phyloP scores from a whole-genome alignment of 2,797 vertebrate species.

The Anas acuta region DNA sequence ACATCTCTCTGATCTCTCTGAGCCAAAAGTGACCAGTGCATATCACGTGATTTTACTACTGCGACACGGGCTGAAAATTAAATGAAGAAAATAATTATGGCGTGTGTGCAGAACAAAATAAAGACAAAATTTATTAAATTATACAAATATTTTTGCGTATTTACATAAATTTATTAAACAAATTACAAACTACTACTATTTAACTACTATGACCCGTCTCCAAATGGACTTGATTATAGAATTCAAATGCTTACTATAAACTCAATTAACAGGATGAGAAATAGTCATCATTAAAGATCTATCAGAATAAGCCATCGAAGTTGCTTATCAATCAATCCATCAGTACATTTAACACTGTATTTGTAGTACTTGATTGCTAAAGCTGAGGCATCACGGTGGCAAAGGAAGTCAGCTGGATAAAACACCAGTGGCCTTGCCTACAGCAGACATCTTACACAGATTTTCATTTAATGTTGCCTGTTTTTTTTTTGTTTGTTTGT shows the following conservation, averaged over 20 bases:
- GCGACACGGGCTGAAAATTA: slow-evolving; percentile 84
- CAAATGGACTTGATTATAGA: neutral
- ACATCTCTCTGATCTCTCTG: slow-evolving; percentile 94
- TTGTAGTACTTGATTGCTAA: neutral
- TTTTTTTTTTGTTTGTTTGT: neutral
- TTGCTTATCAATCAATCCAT: neutral
- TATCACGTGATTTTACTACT: slow-evolving; percentile 96
- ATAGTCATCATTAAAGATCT: neutral
- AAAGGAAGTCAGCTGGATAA: neutral
- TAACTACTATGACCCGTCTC: neutral
- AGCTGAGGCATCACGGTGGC: neutral
- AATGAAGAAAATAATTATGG: neutral
- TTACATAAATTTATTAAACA: neutral
- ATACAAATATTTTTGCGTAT: neutral
- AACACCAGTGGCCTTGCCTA: neutral
- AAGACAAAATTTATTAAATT: neutral
- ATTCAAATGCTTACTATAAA: neutral
- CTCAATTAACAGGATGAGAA: neutral
- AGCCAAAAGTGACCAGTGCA: slow-evolving; percentile 98
- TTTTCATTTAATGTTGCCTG: neutral
- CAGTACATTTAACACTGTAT: neutral
- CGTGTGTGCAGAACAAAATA: neutral
- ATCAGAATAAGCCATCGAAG: neutral
- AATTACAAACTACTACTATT: neutral
- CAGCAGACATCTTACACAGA: neutral